Evolutionary conservation across 2,113 vertebrate species (phyloP).

Genomic region (Silurus asotus): DNA sequence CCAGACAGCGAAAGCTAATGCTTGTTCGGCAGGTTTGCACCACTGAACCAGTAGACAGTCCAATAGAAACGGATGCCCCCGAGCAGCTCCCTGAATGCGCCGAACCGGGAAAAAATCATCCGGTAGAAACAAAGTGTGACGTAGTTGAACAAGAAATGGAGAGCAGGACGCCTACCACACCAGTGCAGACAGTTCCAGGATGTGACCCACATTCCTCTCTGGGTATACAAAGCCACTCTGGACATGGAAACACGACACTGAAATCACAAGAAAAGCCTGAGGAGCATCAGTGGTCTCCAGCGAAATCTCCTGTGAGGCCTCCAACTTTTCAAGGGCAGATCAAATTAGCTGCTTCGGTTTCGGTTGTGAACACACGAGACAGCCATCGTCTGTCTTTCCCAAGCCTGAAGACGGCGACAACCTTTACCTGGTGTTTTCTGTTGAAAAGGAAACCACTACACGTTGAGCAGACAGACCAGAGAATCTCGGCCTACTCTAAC

Average conservation of each 20-base stretch:
- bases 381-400: conserved; percentile 83
- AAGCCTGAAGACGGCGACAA: conserved; percentile 91
- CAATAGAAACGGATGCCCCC: conserved; percentile 75
- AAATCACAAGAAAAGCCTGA: conserved; percentile 74
- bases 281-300: conserved; percentile 72
- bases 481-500: conserved; percentile 85
- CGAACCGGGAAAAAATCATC: conserved; percentile 60
- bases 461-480: conserved; percentile 83
- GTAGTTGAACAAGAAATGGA: conserved; percentile 66
- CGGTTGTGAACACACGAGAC: conserved; percentile 74
- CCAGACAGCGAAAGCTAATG: conserved; percentile 85
- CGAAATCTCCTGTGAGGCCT: conserved; percentile 68
- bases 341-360: conserved; percentile 69
- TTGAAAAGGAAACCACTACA: conserved; percentile 87
- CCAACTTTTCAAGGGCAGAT: conserved; percentile 71
- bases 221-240: conserved; percentile 54
- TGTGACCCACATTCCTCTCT: conserved; percentile 61
- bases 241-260: conserved; percentile 61
- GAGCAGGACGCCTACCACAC: conserved; percentile 64
- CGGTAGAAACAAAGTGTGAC: conserved; percentile 66
- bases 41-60: conserved; percentile 85
- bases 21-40: conserved; percentile 93
- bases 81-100: conserved; percentile 67
- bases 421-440: conserved; percentile 94
- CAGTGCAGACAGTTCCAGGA: conserved; percentile 48